phyloP scores from a whole-genome alignment of 2,888 invertebrate genomes.

The Eupeodes luniger region DNA sequence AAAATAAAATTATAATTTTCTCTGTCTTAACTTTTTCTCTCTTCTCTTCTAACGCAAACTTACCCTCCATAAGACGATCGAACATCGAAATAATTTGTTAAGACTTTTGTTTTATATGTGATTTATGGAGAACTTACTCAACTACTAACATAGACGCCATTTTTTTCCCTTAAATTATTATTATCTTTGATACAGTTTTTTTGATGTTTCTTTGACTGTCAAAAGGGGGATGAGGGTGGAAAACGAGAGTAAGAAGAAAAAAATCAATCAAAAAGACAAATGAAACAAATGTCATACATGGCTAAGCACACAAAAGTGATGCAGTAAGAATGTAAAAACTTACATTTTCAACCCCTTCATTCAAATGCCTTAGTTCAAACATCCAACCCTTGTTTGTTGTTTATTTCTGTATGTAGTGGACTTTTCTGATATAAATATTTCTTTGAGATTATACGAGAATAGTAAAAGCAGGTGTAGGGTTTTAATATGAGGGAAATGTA shows the following conservation, averaged over 20 bases:
- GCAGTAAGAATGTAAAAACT: not conserved
- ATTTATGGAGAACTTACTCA: constrained; percentile 46
- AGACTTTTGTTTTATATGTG: constrained; percentile 40
- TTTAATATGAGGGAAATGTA: too few species aligned
- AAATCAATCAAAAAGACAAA: not conserved
- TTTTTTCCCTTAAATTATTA: constrained; percentile 23
- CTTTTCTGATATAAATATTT: not conserved
- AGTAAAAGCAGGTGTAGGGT: not conserved
- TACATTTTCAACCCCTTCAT: constrained; percentile 18
- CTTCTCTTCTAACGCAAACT: not conserved
- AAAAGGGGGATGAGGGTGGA: not conserved
- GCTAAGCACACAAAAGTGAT: not conserved
- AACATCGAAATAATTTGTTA: constrained; percentile 41
- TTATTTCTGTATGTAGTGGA: not conserved
- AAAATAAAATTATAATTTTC: not conserved
- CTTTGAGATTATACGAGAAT: not conserved
- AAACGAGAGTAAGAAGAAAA: not conserved
- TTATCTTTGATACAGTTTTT: not conserved
- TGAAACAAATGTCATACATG: constrained; percentile 27
- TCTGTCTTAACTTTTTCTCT: constrained; percentile 3
- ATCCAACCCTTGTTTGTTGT: constrained; percentile 6
- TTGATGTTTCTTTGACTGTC: not conserved
- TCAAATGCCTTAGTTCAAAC: not conserved
- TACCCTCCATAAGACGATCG: not conserved
- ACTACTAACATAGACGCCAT: not conserved